Percentiles rank a stretch among this genome's conserved stretches.
Conservation (phyloP, 92 coral and sea anemone species). For the Zoanthus solanderi region DNA sequence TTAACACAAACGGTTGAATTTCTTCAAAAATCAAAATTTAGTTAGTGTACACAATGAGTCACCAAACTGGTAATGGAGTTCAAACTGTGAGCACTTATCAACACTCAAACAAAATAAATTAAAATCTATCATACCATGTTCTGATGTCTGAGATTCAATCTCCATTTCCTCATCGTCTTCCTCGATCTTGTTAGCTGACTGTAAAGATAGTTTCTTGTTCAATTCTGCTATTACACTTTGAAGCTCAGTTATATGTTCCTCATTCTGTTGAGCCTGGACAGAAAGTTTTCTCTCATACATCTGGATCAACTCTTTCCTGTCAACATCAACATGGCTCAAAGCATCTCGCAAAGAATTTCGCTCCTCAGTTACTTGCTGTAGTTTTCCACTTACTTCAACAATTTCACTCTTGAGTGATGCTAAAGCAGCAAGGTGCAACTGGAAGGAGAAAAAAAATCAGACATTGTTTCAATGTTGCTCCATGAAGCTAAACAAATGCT, state of each 20-base stretch:
- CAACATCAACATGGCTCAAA: constrained; percentile 67
- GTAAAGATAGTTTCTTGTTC: constrained; percentile 80
- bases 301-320: constrained; percentile 82
- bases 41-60: background rate
- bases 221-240: constrained; percentile 98
- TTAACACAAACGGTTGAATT: no score
- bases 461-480: no score
- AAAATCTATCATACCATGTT: constrained; percentile 71
- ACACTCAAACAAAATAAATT: background rate
- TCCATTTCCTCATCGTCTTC: constrained; percentile 88
- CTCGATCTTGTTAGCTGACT: constrained; percentile 88
- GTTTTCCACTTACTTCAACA: constrained; percentile 83
- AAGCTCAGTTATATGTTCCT: constrained; percentile 90
- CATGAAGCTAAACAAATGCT: no score
- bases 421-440: constrained; percentile 96
- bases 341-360: constrained; percentile 76
- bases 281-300: constrained; percentile 87
- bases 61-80: background rate
- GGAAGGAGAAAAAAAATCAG: constrained; percentile 19
- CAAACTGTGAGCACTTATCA: background rate
- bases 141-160: constrained; percentile 92
- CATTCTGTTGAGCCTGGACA: constrained; percentile 90
- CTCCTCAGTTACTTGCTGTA: constrained; percentile 90
- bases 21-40: no score
- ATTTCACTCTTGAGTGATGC: constrained; percentile 96